A percentile compares a stretch with the other conserved stretches of the same genome.
phyloP scores from a whole-genome alignment of 2,113 vertebrate genomes.

The Ranitomeya variabilis region DNA sequence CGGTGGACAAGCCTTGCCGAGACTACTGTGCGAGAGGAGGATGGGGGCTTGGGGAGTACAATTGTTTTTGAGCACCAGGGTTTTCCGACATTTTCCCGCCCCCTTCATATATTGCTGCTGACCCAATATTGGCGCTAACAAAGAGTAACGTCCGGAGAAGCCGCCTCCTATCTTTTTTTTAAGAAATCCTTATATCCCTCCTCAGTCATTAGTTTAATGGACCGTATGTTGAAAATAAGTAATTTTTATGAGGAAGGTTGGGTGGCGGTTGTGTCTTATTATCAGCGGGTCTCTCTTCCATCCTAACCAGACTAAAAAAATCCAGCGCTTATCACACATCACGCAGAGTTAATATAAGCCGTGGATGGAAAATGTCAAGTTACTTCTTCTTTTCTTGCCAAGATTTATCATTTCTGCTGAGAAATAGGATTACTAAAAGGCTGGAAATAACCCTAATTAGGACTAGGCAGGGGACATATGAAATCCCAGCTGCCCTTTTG shows the following conservation, averaged over 20 bases:
- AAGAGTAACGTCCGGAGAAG: background rate
- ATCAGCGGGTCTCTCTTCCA: background rate
- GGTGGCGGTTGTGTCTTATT: background rate
- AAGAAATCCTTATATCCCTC: conserved; percentile 14
- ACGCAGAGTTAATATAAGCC: background rate
- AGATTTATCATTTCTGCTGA: conserved; percentile 2
- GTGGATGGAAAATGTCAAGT: background rate
- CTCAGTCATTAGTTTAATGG: conserved; percentile 8
- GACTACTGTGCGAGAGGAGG: too few species aligned
- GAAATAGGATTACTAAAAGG: conserved; percentile 31
- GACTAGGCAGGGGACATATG: background rate
- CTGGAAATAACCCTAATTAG: conserved; percentile 12
- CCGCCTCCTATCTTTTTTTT: background rate
- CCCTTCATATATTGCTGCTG: background rate
- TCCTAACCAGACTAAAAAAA: background rate
- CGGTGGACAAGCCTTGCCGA: too few species aligned
- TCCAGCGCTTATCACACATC: conserved; percentile 23
- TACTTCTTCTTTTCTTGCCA: conserved; percentile 2
- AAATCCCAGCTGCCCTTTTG: background rate
- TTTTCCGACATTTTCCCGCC: background rate
- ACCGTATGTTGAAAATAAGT: conserved; percentile 21
- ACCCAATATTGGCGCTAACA: background rate
- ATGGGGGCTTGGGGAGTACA: too few species aligned
- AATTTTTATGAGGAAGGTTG: background rate
- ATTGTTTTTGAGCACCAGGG: too few species aligned